Conservation (phyloP, 37 sponge, comb jelly and placozoan species). For the Tethya wilhelma region DNA sequence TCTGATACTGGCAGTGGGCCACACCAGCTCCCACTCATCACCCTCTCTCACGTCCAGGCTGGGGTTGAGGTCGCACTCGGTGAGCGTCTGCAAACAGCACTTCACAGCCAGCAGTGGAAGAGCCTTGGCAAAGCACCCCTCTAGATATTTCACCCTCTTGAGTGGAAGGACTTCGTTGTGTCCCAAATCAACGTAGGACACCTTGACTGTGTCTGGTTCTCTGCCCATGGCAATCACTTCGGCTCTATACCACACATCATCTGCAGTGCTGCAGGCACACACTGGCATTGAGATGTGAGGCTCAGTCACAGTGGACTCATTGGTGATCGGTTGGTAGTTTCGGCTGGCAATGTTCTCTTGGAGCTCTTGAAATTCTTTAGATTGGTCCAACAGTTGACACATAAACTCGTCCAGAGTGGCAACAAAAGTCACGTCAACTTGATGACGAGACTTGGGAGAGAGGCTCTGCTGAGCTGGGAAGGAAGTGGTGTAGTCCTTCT, state of each 20-base stretch:
- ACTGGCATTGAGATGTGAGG: conserved; percentile 25
- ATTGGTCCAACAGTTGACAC: conserved; percentile 10
- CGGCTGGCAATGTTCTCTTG: conserved; percentile 2
- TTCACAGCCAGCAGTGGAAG: conserved; percentile 26
- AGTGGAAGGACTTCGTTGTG: conserved; percentile 38
- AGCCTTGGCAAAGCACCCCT: background rate
- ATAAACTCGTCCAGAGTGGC: conserved; percentile 30
- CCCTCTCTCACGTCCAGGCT: background rate
- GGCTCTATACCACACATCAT: conserved; percentile 33
- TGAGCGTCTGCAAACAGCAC: conserved; percentile 12
- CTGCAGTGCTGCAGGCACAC: conserved; percentile 10
- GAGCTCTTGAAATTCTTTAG: background rate
- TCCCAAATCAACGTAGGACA: conserved; percentile 64
- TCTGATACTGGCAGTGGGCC: conserved; percentile 16
- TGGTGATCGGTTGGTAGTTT: background rate
- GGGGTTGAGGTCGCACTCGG: conserved; percentile 34
- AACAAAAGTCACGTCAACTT: background rate
- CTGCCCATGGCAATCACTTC: background rate
- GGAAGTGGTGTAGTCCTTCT: background rate
- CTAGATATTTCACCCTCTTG: conserved; percentile 19
- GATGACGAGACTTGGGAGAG: background rate
- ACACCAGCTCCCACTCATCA: conserved; percentile 32
- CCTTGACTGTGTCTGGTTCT: conserved; percentile 1
- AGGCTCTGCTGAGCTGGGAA: background rate
- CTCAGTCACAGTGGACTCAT: background rate